Percentiles rank a stretch among this genome's conserved stretches.
Conservation (phyloP, 2,113 vertebrate species). For the Gymnocephalus cernua region DNA sequence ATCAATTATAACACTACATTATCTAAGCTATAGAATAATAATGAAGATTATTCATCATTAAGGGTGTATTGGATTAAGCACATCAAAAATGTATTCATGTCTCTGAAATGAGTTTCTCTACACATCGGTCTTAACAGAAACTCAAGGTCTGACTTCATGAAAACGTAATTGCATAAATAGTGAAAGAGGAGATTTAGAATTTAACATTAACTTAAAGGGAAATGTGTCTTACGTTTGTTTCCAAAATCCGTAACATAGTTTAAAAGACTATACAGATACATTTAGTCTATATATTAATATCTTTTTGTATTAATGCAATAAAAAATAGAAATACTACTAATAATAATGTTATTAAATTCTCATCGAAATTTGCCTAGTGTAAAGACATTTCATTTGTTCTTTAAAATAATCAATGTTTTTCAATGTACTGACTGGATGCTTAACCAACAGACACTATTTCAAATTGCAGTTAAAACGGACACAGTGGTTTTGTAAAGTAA, state of each 20-base stretch:
- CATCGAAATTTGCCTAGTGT: background rate
- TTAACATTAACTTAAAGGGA: constrained; percentile 11
- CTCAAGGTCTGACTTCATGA: constrained; percentile 74
- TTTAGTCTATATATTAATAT: constrained; percentile 1
- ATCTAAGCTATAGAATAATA: constrained; percentile 77
- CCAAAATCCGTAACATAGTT: constrained; percentile 2
- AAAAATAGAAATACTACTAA: background rate
- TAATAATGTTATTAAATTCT: background rate
- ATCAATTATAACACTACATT: constrained; percentile 70
- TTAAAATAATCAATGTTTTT: constrained; percentile 6
- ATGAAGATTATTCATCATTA: constrained; percentile 82
- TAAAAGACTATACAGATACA: constrained; percentile 1
- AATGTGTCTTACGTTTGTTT: constrained; percentile 14
- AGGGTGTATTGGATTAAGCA: constrained; percentile 71
- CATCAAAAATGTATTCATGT: constrained; percentile 79
- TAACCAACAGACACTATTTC: background rate
- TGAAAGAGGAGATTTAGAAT: constrained; percentile 43
- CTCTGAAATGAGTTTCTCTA: constrained; percentile 73
- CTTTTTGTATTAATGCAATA: background rate
- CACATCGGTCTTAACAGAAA: constrained; percentile 50
- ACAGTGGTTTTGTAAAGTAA: background rate
- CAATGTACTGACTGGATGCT: background rate
- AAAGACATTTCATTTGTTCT: constrained; percentile 19
- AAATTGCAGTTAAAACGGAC: background rate
- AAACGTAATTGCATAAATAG: constrained; percentile 56